These are phyloP conservation scores for Caenorhabditis uteleia DNA, from an alignment of 2,888 invertebrate genomes.

Conservation along the genomic window DNA sequence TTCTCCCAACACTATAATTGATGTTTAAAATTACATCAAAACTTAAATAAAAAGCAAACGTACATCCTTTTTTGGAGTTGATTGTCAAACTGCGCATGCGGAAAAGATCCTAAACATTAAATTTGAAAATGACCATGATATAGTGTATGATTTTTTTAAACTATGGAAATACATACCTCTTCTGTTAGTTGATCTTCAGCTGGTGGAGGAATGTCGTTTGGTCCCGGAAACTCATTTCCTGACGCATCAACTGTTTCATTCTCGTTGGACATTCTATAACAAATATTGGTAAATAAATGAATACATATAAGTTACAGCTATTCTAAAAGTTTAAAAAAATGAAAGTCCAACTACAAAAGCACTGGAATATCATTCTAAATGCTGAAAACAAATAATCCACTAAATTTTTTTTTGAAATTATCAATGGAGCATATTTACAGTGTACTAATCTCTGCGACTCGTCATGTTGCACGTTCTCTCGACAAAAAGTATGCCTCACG, in stretches of 20 bases:
- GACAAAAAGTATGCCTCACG: no score
- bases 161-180: slow-evolving; percentile 25
- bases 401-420: not conserved
- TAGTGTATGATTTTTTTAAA: not conserved
- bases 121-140: slow-evolving; percentile 14
- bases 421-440: slow-evolving; percentile 14
- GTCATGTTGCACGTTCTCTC: slow-evolving; percentile 1
- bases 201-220: slow-evolving; percentile 42
- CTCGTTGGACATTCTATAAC: slow-evolving; percentile 11
- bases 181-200: slow-evolving; percentile 46
- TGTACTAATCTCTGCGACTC: slow-evolving; percentile 14
- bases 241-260: slow-evolving; percentile 7
- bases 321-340: no score
- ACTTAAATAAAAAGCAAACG: slow-evolving; percentile 3
- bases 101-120: no score
- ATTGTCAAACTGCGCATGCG: slow-evolving; percentile 44
- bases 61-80: slow-evolving; percentile 35
- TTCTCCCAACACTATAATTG: slow-evolving; percentile 20
- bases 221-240: slow-evolving; percentile 34
- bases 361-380: not conserved
- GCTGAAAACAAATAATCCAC: slow-evolving; percentile 3
- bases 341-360: not conserved
- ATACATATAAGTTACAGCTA: no score
- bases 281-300: not conserved
- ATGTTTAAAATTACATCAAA: not conserved